Percentiles rank a stretch among this genome's conserved stretches.
phyloP scores from a whole-genome alignment of 2,797 vertebrate genomes.

The Hoplostethus mediterraneus region DNA sequence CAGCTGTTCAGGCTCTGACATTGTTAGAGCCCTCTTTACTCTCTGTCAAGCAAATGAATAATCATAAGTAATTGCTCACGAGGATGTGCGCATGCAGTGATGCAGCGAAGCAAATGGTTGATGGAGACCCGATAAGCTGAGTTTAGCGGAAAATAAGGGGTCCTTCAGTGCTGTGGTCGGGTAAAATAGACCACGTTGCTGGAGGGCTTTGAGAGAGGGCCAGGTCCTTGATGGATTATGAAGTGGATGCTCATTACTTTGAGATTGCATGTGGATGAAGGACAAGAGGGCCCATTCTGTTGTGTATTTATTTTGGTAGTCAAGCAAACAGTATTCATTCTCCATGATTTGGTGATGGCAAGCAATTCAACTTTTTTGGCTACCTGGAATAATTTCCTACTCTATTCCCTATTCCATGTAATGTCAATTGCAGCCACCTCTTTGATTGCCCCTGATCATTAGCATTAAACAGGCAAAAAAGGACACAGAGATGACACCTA shows the following conservation, averaged over 20 bases:
- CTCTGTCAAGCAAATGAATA: conserved; percentile 80
- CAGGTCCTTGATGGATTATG: conserved; percentile 87
- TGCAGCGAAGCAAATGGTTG: conserved; percentile 69
- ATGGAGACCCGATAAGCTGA: conserved; percentile 78
- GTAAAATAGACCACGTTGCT: conserved; percentile 81
- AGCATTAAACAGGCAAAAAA: conserved; percentile 61
- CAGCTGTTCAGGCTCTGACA: conserved; percentile 70
- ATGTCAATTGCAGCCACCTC: conserved; percentile 46
- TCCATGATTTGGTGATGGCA: conserved; percentile 70
- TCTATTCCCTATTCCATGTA: conserved; percentile 42
- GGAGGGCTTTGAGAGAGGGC: conserved; percentile 86
- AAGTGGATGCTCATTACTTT: conserved; percentile 90
- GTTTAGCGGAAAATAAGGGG: conserved; percentile 79
- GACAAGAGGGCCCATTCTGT: conserved; percentile 85
- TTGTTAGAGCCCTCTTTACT: conserved; percentile 72
- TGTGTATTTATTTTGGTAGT: conserved; percentile 85
- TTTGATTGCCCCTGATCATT: conserved; percentile 56
- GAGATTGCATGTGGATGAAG: conserved; percentile 88
- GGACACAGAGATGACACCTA: conserved; percentile 71
- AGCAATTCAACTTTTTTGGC: conserved; percentile 70
- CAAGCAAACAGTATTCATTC: conserved; percentile 83
- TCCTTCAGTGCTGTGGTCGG: conserved; percentile 78
- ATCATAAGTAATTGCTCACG: conserved; percentile 78
- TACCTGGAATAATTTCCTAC: conserved; percentile 73
- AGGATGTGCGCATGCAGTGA: conserved; percentile 75